phyloP scores from a whole-genome alignment of 2,113 vertebrate species.

The Prunella himalayana region DNA sequence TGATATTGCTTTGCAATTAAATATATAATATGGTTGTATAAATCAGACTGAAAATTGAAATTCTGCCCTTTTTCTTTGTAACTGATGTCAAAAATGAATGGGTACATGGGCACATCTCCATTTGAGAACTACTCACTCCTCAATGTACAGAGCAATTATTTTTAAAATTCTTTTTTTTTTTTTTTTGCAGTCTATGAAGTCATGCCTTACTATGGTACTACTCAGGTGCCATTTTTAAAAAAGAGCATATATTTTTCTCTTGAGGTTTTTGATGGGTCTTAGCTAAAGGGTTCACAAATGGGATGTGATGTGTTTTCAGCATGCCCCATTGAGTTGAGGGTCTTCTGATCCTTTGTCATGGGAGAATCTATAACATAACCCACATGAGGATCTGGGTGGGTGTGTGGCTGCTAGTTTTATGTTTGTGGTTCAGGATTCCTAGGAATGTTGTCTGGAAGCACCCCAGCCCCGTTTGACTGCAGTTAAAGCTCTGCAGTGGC shows the following conservation, averaged over 20 bases:
- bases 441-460: not conserved
- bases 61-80: not conserved
- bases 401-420: fast-evolving
- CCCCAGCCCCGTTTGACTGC: fast-evolving
- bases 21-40: not conserved
- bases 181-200: not conserved
- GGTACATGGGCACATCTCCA: fast-evolving
- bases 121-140: not conserved
- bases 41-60: not conserved
- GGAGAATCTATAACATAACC: not conserved
- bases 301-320: not conserved
- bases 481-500: not conserved
- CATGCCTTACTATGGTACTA: not conserved
- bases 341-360: not conserved
- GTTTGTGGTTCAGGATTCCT: fast-evolving
- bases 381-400: not conserved
- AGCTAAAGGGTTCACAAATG: not conserved
- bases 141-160: not conserved
- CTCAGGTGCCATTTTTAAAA: not conserved
- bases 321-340: fast-evolving
- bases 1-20: not conserved
- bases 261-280: not conserved
- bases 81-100: not conserved
- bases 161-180: not conserved
- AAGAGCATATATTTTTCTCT: not conserved